Evolutionary conservation across 2,113 vertebrate species (phyloP).

Genomic region (Spea bombifrons): DNA sequence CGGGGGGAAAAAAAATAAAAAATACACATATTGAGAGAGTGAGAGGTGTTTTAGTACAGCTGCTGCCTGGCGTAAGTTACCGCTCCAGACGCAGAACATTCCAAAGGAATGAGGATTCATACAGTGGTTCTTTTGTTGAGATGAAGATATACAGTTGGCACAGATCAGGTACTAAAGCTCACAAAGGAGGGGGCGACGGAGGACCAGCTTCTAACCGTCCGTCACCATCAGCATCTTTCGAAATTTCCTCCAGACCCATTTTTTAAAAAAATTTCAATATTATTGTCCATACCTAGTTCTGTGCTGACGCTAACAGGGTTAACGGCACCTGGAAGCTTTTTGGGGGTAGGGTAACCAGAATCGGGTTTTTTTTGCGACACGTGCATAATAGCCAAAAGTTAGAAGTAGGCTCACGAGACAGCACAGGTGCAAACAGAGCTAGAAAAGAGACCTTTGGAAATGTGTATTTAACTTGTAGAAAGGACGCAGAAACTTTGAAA

Average conservation of each 20-base stretch:
- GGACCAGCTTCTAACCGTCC: background rate
- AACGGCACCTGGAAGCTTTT: too few relatives aligned
- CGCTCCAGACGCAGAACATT: constrained; percentile 17
- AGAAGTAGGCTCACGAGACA: too few relatives aligned
- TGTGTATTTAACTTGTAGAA: too few relatives aligned
- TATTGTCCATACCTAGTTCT: too few relatives aligned
- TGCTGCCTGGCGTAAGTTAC: constrained; percentile 26
- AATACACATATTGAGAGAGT: constrained; percentile 5
- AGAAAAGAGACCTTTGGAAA: too few relatives aligned
- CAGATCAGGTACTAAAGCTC: background rate
- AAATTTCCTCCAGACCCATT: background rate
- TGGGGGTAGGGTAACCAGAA: too few relatives aligned
- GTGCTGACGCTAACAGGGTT: too few relatives aligned
- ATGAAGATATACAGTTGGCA: constrained; percentile 16
- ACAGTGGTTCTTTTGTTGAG: constrained; percentile 37
- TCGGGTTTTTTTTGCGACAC: too few relatives aligned
- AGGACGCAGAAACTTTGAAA: too few relatives aligned
- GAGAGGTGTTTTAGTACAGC: constrained; percentile 34
- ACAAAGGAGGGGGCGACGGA: background rate
- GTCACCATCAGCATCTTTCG: constrained; percentile 4
- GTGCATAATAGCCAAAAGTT: too few relatives aligned
- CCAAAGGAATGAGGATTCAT: constrained; percentile 15
- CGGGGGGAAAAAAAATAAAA: constrained; percentile 15
- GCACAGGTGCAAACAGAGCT: too few relatives aligned
- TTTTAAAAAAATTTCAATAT: too few relatives aligned